Evolutionary conservation across 2,113 vertebrate genomes (phyloP), one percentile per base, ranked within the genome.

Genomic region (Xenopus tropicalis): DNA sequence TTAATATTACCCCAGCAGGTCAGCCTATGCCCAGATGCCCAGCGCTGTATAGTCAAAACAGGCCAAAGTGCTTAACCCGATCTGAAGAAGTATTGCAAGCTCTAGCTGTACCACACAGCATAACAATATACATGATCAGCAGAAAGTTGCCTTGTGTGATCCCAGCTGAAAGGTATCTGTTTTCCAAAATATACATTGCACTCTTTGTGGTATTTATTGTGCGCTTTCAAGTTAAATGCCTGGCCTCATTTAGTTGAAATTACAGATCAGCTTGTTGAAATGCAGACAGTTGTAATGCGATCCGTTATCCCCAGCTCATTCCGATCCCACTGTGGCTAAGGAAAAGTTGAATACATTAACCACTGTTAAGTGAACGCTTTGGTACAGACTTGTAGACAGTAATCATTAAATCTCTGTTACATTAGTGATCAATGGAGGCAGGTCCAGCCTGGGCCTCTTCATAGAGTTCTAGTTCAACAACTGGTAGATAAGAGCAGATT

Each of bases 241-340:
- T 17, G 44, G 16, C 7, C 61, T 52, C 19, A 51, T 52, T 63
- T 46, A 7, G 37, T 54, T 51, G 13, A 29, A 71, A 37, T 17
- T 42, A 54, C 48, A 54, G 24, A 71, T 25, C 23, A 42, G 51
- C 8, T n/a, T 54, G 42, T 63, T 37, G 24, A 62, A 24, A 24
- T 29, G 16, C 13, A 52, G 63, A n/a, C 52, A 63, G 22, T 13
- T 46, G 43, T 70, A 46, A 70, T 70, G 29, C 29, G 58, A 62
- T 59, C 58, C 51, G 48, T 25, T 61, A 37, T 42, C 11, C 19
- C 61, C 11, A 63, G 37, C 29, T 63, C 29, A 63, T 14, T 17
- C 24, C 11, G 8, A 63, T 71, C 46, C 24, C 51, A 37, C 13
- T 48, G 46, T 44, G 37, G 37, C 14, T 21, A 48, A 58, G 42